Percentiles rank a stretch among this genome's conserved stretches.
These are phyloP conservation scores for Alviniconcha strummeri DNA, from an alignment of 2,888 invertebrate genomes.

Conservation along the genomic window DNA sequence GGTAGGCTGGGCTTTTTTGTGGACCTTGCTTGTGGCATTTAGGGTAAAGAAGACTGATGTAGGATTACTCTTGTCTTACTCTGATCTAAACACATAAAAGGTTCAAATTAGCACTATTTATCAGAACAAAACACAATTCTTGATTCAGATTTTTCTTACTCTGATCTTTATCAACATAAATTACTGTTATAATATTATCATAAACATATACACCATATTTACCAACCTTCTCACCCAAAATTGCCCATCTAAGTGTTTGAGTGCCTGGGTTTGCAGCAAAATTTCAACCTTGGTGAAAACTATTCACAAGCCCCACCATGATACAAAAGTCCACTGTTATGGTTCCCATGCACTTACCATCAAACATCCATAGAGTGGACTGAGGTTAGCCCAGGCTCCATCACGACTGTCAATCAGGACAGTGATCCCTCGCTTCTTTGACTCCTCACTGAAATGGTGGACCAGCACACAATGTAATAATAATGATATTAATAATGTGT, in stretches of 20 bases:
- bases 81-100: too few relatives aligned
- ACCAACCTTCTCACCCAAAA: too few relatives aligned
- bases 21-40: too few relatives aligned
- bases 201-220: background rate
- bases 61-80: too few relatives aligned
- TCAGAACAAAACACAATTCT: background rate
- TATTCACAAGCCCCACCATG: too few relatives aligned
- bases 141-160: background rate
- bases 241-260: too few relatives aligned
- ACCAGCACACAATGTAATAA: background rate
- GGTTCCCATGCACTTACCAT: constrained; percentile 51
- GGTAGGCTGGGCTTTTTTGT: too few relatives aligned
- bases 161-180: background rate
- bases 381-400: constrained; percentile 77
- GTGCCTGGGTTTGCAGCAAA: too few relatives aligned
- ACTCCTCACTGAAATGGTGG: constrained; percentile 82
- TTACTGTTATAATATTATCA: background rate
- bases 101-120: too few relatives aligned
- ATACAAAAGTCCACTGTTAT: too few relatives aligned
- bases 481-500: background rate
- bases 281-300: too few relatives aligned
- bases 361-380: constrained; percentile 62
- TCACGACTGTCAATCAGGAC: constrained; percentile 96
- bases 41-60: too few relatives aligned
- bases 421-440: constrained; percentile 91